Evolutionary conservation across 1,140 invertebrate genomes (phyloP), one percentile per base, ranked within the genome.

Genomic region (Leptinotarsa defecta): DNA sequence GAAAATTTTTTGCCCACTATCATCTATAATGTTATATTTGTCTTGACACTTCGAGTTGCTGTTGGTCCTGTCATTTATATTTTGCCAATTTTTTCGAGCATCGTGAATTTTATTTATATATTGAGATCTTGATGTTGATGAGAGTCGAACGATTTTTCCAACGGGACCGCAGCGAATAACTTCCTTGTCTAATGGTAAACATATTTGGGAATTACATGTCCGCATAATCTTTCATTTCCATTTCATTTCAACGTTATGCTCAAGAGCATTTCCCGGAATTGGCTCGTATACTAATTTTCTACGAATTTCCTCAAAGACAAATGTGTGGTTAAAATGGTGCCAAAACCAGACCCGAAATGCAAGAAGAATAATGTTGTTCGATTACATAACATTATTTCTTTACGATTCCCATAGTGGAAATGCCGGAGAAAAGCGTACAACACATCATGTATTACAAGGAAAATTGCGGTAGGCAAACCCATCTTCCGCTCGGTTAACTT

Each of bases 341-440:
- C 52, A 71, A 71, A 71, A 71, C 49, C 69, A 71, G n/a, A 71
- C 43, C 69, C 20, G 13, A 71, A 71, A 71, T 24, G 52, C 52
- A 48, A 71, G n/a, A 43, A 43, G 67, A 68, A 48, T 68, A 68
- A 71, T 71, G 69, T 48, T 27, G 34, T 71, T 71, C 69, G 69
- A 71, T 71, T 71, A 71, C 20, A 61, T 61, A 71, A 71, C 69
- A 71, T 71, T 71, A 71, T 71, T 71, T 71, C 69, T 71, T 71
- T 71, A 71, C 57, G 69, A 27, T 71, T 52, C 20, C 57, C 49
- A 43, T 43, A 43, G 67, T 68, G 43, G 13, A 68, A 68, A 43
- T 24, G 24, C 43, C 52, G 52, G 11, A 19, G 69, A 52, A 57
- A 52, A 68, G 48, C 69, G 48, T 13, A 71, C 69, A 71, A 71